These are phyloP conservation scores for Matsumurasca onukii DNA, from an alignment of 1,140 invertebrate species.

Conservation along the genomic window DNA sequence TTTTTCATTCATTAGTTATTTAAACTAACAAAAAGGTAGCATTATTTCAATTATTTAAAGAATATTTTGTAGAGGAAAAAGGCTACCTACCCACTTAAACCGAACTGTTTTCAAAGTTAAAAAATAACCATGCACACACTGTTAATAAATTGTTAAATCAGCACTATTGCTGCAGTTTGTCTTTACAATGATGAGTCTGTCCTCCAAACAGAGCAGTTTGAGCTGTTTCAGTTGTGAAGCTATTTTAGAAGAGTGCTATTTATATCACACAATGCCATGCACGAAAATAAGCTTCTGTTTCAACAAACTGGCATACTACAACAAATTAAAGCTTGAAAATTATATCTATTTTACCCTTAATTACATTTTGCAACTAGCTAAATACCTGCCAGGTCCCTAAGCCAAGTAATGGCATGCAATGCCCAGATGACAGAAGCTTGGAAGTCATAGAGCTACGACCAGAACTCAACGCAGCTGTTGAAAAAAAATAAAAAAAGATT, in stretches of 20 bases:
- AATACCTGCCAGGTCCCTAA: conserved; percentile 26
- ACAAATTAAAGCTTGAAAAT: neutral
- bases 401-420: conserved; percentile 21
- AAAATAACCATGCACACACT: too few species aligned
- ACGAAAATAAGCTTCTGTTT: neutral
- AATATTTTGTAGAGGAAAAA: too few species aligned
- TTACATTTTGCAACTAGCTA: neutral
- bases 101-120: too few species aligned
- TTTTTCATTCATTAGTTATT: too few species aligned
- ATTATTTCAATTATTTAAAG: too few species aligned
- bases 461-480: too few species aligned
- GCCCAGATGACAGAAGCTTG: conserved; percentile 15
- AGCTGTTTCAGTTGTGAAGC: neutral
- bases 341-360: neutral
- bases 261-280: neutral
- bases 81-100: too few species aligned
- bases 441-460: conserved; percentile 10
- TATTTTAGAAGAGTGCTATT: neutral
- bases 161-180: too few species aligned
- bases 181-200: too few species aligned
- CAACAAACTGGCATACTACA: neutral
- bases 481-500: too few species aligned
- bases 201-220: neutral
- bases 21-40: too few species aligned
- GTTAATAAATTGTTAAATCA: too few species aligned